Conservation (phyloP, 2,113 vertebrate genomes). For the Pterophyllum scalare region DNA sequence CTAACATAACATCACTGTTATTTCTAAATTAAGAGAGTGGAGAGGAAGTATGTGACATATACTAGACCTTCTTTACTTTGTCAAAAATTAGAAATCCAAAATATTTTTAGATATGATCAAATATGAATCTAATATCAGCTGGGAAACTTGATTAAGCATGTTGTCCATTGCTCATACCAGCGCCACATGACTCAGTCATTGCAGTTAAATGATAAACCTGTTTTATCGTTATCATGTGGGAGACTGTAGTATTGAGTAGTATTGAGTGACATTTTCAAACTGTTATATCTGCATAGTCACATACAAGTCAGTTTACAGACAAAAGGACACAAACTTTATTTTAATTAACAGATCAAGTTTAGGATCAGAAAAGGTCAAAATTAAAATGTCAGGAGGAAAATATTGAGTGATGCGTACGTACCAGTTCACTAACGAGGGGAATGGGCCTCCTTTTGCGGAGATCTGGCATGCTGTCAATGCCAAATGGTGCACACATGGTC, state of each 20-base stretch:
- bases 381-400: background rate
- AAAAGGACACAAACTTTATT: background rate
- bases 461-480: constrained; percentile 97
- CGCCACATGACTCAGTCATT: background rate
- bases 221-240: background rate
- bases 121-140: background rate
- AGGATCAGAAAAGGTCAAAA: background rate
- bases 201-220: background rate
- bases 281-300: background rate
- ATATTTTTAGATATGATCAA: background rate
- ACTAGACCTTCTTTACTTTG: too few species aligned
- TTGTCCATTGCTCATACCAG: background rate
- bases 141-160: background rate
- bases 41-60: too few species aligned
- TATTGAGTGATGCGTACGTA: constrained; percentile 75
- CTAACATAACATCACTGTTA: too few species aligned
- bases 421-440: constrained; percentile 96
- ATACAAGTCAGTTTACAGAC: background rate
- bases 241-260: accelerated
- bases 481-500: constrained; percentile 90
- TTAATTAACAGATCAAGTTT: background rate
- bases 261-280: background rate
- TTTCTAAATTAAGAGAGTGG: too few species aligned
- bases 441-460: constrained; percentile 92
- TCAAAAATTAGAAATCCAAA: background rate